Conservation (phyloP, 2,797 vertebrate species). For the Avahi laniger region DNA sequence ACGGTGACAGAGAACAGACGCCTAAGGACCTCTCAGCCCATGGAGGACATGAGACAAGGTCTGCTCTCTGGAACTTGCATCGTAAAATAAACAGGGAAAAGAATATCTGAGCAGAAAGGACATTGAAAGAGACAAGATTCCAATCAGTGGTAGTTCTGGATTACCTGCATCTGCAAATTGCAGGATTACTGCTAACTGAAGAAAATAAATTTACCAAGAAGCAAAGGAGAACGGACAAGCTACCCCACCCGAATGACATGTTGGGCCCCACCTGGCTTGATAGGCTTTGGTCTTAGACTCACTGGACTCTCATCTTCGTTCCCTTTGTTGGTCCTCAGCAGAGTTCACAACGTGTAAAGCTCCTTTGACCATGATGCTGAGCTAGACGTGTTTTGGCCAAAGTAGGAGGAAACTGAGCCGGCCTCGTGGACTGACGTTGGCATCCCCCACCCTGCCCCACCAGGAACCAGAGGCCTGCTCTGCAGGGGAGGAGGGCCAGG, state of each 20-base stretch:
- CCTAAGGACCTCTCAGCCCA: background rate
- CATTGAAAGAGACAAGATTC: background rate
- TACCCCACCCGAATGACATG: accelerated
- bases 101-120: background rate
- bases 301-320: accelerated
- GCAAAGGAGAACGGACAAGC: background rate
- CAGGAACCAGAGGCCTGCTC: background rate
- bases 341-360: background rate
- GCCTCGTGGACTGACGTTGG: background rate
- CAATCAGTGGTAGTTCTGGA: background rate
- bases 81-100: background rate
- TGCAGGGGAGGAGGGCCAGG: accelerated
- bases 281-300: background rate
- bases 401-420: background rate
- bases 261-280: accelerated
- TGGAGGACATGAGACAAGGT: accelerated
- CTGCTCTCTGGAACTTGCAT: background rate
- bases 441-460: background rate
- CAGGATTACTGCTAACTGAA: background rate
- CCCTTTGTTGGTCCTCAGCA: background rate
- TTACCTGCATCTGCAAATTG: no score
- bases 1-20: background rate
- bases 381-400: background rate
- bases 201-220: background rate
- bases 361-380: background rate